Evolutionary conservation across 2,888 invertebrate genomes (phyloP).

Genomic region (Leptogaster cylindrica): DNA sequence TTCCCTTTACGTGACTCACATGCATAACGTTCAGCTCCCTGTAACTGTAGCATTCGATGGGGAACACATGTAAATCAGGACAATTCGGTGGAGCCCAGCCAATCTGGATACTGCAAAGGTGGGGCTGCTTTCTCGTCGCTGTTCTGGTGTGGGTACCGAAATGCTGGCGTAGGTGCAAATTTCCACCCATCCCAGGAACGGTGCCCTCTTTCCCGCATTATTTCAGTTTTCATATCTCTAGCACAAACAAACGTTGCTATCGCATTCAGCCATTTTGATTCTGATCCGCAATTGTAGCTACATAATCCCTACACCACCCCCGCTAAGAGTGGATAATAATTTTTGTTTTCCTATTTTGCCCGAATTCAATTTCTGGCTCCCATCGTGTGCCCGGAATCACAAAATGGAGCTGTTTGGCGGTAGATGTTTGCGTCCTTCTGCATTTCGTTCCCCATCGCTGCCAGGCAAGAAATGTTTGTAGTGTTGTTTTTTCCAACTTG

Average conservation of each 20-base stretch:
- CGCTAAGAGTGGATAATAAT: neutral
- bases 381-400: constrained; percentile 19
- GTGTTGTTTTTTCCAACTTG: too few species aligned
- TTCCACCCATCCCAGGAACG: neutral
- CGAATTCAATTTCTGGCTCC: constrained; percentile 11
- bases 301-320: neutral
- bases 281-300: constrained; percentile 10
- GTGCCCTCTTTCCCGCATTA: neutral
- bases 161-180: constrained; percentile 10
- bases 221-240: constrained; percentile 5
- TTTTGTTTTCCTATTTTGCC: constrained; percentile 14
- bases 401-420: neutral
- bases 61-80: constrained; percentile 42
- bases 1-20: neutral
- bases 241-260: constrained; percentile 31
- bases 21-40: neutral
- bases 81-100: constrained; percentile 42
- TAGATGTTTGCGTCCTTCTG: neutral
- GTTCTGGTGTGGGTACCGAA: neutral
- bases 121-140: constrained; percentile 45
- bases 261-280: constrained; percentile 36
- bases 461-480: too few species aligned
- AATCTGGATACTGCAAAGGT: constrained; percentile 50
- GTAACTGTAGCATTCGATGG: constrained; percentile 46
- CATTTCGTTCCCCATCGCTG: neutral